Percentiles rank a stretch among this genome's conserved stretches.
Conservation (phyloP, 2,797 vertebrate species). For the Limnodromus scolopaceus region DNA sequence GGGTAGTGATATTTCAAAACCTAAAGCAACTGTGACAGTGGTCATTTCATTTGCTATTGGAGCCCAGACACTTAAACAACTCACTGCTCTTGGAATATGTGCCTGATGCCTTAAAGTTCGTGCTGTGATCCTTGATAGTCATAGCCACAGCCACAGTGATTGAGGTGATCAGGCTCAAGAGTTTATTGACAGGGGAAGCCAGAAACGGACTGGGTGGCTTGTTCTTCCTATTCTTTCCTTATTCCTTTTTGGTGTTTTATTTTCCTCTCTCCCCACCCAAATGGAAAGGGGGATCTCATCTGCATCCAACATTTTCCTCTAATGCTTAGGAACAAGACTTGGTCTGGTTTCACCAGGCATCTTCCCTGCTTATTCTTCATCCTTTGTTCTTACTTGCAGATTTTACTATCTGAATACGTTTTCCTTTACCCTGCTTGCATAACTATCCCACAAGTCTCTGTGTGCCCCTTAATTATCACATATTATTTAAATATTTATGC, state of each 20-base stretch:
- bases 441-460: not conserved
- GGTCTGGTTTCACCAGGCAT: fast-evolving
- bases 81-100: not conserved
- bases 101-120: not conserved
- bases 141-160: no score
- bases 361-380: not conserved
- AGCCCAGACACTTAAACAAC: not conserved
- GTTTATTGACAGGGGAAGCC: not conserved
- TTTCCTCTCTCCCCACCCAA: fast-evolving
- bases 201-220: not conserved
- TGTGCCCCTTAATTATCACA: not conserved
- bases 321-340: not conserved
- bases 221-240: not conserved
- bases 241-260: fast-evolving
- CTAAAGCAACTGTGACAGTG: not conserved
- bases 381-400: not conserved
- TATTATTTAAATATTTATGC: not conserved
- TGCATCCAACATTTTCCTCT: not conserved
- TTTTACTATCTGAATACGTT: not conserved
- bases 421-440: not conserved
- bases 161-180: not conserved
- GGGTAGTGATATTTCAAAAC: not conserved
- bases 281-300: fast-evolving
- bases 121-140: not conserved
- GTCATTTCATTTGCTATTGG: not conserved